phyloP scores from a whole-genome alignment of 2,797 vertebrate species.

The Apogon talboti region DNA sequence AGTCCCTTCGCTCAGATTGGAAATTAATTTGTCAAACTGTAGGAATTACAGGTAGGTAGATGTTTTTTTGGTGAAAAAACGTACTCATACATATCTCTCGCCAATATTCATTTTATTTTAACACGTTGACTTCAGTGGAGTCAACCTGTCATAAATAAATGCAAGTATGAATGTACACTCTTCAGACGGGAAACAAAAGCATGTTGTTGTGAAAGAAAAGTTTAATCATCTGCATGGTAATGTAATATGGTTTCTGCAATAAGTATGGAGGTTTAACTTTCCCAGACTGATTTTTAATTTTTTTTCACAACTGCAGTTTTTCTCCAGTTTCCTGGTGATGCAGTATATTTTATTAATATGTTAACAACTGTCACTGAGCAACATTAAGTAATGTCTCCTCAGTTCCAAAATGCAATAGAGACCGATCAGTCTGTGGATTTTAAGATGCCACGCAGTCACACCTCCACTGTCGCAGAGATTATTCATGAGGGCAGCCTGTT shows the following conservation, averaged over 20 bases:
- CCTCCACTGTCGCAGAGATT: slow-evolving; percentile 46
- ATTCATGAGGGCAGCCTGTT: slow-evolving; percentile 33
- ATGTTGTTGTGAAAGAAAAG: slow-evolving; percentile 41
- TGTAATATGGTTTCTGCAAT: slow-evolving; percentile 18
- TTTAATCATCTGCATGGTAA: slow-evolving; percentile 32
- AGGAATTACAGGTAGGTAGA: slow-evolving; percentile 36
- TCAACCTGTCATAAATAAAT: slow-evolving; percentile 34
- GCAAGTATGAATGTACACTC: slow-evolving; percentile 46
- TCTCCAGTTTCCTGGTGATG: slow-evolving; percentile 12
- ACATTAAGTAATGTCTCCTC: slow-evolving; percentile 48
- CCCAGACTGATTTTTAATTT: slow-evolving; percentile 16
- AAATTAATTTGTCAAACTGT: slow-evolving; percentile 33
- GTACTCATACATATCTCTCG: slow-evolving; percentile 36
- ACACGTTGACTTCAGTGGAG: slow-evolving; percentile 17
- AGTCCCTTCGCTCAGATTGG: slow-evolving; percentile 39
- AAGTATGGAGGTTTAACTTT: slow-evolving; percentile 15
- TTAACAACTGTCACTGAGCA: slow-evolving; percentile 31
- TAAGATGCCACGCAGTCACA: slow-evolving; percentile 17
- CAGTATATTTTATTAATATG: not conserved
- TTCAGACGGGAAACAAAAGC: slow-evolving; percentile 37
- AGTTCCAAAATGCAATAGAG: slow-evolving; percentile 63
- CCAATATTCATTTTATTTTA: slow-evolving; percentile 18
- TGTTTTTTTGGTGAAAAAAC: slow-evolving; percentile 34
- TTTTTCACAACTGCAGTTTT: slow-evolving; percentile 5
- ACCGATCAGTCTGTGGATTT: slow-evolving; percentile 61